Percentiles rank a stretch among this genome's conserved stretches.
These are phyloP conservation scores for Euproctis similis DNA, from an alignment of 2,888 invertebrate genomes.

Conservation along the genomic window DNA sequence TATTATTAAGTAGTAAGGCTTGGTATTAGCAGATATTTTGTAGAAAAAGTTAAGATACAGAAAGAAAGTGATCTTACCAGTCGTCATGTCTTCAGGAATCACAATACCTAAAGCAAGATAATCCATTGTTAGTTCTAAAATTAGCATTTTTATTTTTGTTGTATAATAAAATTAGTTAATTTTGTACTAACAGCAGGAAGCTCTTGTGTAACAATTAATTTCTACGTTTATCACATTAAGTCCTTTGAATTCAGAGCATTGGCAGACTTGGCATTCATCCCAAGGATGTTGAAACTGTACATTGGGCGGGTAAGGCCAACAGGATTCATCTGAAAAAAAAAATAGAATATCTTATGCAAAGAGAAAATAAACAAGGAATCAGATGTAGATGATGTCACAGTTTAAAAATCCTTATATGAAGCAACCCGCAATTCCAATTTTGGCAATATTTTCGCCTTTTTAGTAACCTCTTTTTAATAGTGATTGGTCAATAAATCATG, in stretches of 20 bases:
- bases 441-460: too few species aligned
- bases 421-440: too few species aligned
- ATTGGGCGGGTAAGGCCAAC: constrained; percentile 47
- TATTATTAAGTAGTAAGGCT: too few species aligned
- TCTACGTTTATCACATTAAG: constrained; percentile 41
- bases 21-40: too few species aligned
- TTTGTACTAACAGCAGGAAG: constrained; percentile 50
- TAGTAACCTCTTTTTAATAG: too few species aligned
- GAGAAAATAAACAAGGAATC: too few species aligned
- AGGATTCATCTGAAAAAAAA: constrained; percentile 45
- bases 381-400: too few species aligned
- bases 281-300: constrained; percentile 60
- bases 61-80: constrained; percentile 14
- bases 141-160: too few species aligned
- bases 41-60: too few species aligned
- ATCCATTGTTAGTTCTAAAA: background rate
- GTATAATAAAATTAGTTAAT: background rate
- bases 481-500: too few species aligned
- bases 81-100: constrained; percentile 13
- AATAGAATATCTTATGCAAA: too few species aligned
- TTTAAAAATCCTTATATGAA: too few species aligned
- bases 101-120: constrained; percentile 18
- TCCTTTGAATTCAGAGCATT: constrained; percentile 40
- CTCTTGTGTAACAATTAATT: constrained; percentile 55
- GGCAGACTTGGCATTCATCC: constrained; percentile 57